Evolutionary conservation across 2,113 vertebrate species (phyloP).

Genomic region (Prietella phreatophila): DNA sequence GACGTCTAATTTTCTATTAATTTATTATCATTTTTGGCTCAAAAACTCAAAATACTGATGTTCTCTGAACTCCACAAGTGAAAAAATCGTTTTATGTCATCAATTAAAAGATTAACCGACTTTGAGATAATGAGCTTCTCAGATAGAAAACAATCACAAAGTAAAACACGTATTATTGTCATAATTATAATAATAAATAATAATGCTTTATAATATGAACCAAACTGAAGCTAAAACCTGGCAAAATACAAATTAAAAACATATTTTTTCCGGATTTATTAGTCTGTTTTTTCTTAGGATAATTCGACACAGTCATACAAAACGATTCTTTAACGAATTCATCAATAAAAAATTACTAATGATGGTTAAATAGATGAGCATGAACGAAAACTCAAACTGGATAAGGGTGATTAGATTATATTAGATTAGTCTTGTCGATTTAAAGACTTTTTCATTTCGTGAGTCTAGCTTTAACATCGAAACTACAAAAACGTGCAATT

Average conservation of each 20-base stretch:
- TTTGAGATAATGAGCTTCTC: background rate
- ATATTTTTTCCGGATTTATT: no score
- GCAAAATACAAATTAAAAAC: background rate
- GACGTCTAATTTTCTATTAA: background rate
- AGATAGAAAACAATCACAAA: background rate
- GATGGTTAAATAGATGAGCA: background rate
- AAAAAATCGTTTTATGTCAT: background rate
- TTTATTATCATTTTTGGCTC: background rate
- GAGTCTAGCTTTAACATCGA: background rate
- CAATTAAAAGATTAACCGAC: background rate
- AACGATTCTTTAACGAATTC: background rate
- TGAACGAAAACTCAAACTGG: background rate
- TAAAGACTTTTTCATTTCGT: background rate
- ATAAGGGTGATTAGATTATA: background rate
- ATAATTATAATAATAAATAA: background rate
- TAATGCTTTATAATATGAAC: background rate
- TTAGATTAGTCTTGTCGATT: background rate
- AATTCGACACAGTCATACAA: background rate
- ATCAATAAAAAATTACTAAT: background rate
- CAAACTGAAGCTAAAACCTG: background rate
- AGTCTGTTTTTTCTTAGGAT: no score
- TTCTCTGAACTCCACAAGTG: background rate
- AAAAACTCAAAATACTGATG: background rate
- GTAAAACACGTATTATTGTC: background rate
- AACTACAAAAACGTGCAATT: background rate